These are phyloP conservation scores for Scolopax rusticola DNA, from an alignment of 2,797 vertebrate species.

Conservation along the genomic window DNA sequence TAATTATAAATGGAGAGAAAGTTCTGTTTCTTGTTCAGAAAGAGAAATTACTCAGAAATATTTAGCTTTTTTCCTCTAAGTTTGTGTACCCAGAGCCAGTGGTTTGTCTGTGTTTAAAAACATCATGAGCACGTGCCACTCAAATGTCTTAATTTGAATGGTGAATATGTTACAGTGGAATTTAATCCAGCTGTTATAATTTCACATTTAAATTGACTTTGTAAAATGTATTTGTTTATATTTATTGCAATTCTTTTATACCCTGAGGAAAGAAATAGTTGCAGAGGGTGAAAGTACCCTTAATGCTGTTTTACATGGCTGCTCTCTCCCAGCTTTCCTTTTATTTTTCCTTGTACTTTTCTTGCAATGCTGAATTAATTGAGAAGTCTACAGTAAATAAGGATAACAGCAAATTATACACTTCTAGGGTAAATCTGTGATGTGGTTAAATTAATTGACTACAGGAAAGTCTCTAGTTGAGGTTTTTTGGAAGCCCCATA, in stretches of 20 bases:
- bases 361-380: neutral
- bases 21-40: neutral
- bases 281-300: neutral
- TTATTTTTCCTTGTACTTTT: neutral
- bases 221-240: neutral
- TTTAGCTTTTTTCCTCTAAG: neutral
- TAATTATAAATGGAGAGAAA: neutral
- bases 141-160: neutral
- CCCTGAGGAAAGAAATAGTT: slow-evolving; percentile 22
- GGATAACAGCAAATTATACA: neutral
- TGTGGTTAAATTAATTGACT: slow-evolving; percentile 3
- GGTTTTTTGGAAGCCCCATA: neutral
- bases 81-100: neutral
- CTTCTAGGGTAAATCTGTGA: neutral
- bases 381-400: neutral
- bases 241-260: neutral
- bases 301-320: neutral
- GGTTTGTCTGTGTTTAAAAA: neutral
- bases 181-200: neutral
- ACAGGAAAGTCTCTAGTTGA: neutral
- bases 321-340: neutral
- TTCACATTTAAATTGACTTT: slow-evolving; percentile 24
- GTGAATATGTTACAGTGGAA: neutral
- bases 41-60: neutral
- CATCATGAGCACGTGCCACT: neutral